phyloP scores from a whole-genome alignment of 2,797 vertebrate species.

The Borostomias antarcticus region DNA sequence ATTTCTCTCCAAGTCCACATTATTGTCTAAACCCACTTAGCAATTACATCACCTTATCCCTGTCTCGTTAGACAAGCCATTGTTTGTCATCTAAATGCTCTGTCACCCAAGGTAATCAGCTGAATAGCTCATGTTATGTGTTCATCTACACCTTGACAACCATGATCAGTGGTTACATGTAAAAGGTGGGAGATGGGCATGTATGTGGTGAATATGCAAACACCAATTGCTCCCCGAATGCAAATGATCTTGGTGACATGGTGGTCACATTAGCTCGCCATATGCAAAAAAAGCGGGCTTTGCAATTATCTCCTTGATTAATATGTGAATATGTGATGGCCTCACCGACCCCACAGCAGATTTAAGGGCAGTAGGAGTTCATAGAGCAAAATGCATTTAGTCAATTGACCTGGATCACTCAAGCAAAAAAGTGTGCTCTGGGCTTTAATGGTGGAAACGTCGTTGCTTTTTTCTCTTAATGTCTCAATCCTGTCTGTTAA shows the following conservation, averaged over 20 bases:
- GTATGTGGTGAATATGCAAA: conserved; percentile 56
- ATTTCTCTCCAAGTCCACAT: neutral
- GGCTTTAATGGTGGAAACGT: conserved; percentile 34
- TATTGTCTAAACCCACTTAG: neutral
- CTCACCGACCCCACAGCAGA: conserved; percentile 53
- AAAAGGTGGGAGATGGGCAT: conserved; percentile 63
- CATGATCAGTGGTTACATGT: conserved; percentile 68
- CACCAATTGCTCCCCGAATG: conserved; percentile 57
- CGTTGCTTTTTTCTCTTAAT: neutral
- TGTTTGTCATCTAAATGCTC: conserved; percentile 49
- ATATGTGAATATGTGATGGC: conserved; percentile 54
- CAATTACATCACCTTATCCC: neutral
- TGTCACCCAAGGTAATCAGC: conserved; percentile 59
- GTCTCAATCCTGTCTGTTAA: neutral
- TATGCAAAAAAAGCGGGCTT: conserved; percentile 50
- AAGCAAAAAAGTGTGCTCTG: conserved; percentile 43
- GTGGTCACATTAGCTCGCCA: conserved; percentile 59
- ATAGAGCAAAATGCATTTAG: conserved; percentile 42
- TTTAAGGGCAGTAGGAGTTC: conserved; percentile 57
- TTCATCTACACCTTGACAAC: conserved; percentile 58
- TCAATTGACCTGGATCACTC: conserved; percentile 45
- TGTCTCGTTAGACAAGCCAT: neutral
- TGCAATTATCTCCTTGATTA: conserved; percentile 69
- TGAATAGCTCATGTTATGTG: conserved; percentile 53
- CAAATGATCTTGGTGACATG: conserved; percentile 48